Evolutionary conservation across 2,797 vertebrate species (phyloP).

Genomic region (Danio aesculapii): DNA sequence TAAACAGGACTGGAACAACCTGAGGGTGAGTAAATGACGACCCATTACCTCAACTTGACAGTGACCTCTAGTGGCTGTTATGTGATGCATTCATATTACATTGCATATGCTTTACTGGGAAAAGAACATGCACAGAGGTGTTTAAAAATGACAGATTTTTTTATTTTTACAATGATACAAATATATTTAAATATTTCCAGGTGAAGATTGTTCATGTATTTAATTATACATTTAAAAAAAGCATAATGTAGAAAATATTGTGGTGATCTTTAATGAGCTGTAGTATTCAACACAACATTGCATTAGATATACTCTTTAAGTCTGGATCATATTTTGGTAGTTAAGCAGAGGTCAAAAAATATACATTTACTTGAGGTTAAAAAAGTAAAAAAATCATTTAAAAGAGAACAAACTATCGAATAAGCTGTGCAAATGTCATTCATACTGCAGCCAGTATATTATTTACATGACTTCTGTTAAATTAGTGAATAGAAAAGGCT

Average conservation of each 20-base stretch:
- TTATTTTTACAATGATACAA: not conserved
- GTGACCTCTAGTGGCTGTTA: not conserved
- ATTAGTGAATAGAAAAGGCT: not conserved
- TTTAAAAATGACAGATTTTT: not conserved
- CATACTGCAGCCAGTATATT: not conserved
- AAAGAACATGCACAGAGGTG: not conserved
- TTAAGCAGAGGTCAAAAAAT: not conserved
- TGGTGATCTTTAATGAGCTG: not conserved
- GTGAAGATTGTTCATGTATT: not conserved
- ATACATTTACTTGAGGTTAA: not conserved
- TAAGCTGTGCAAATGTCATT: not conserved
- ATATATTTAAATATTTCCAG: not conserved
- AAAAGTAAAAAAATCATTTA: not conserved
- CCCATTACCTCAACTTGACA: not conserved
- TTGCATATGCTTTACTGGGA: no score
- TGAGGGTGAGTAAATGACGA: no score
- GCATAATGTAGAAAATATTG: not conserved
- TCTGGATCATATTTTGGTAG: not conserved
- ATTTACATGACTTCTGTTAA: not conserved
- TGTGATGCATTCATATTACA: no score
- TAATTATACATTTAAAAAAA: no score
- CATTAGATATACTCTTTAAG: not conserved
- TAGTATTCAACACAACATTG: not conserved
- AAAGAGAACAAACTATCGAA: not conserved
- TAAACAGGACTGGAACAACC: no score